Evolutionary conservation across 2,797 vertebrate species (phyloP).

Genomic region (Melanotaenia boesemani): DNA sequence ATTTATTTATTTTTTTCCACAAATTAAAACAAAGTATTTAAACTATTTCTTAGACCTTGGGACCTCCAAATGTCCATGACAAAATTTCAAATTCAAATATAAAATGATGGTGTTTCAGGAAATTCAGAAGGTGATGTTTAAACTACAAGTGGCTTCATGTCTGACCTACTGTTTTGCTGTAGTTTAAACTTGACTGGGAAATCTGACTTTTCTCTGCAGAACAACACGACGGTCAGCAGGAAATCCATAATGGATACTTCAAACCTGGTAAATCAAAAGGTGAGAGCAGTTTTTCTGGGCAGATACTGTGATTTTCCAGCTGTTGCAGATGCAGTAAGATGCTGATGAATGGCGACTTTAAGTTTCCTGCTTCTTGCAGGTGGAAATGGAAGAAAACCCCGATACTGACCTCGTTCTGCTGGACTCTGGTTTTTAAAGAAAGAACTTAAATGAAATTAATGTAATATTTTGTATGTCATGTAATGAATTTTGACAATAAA

Average conservation of each 20-base stretch:
- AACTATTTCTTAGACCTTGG: no score
- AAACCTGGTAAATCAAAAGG: conserved; percentile 55
- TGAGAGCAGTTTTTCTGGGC: conserved; percentile 1
- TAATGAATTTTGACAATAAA: not conserved
- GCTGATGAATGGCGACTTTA: no score
- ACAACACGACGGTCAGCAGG: conserved; percentile 21
- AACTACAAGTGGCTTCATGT: no score
- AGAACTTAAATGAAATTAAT: not conserved
- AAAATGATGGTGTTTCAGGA: no score
- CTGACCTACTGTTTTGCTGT: no score
- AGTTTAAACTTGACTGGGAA: not conserved
- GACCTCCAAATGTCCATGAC: no score
- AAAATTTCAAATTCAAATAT: no score
- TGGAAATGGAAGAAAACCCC: conserved; percentile 42
- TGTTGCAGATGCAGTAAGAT: no score
- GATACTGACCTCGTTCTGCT: conserved; percentile 21
- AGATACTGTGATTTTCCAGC: no score
- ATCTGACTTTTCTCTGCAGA: conserved; percentile 16
- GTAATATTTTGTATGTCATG: not conserved
- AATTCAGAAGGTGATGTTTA: no score
- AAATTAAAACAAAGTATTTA: no score
- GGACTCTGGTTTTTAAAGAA: conserved; percentile 23
- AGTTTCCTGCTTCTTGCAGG: conserved; percentile 43
- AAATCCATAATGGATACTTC: not conserved
- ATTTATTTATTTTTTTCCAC: no score